These are phyloP conservation scores for Tetrapedia diversipes DNA, from an alignment of 2,888 invertebrate genomes.

Conservation along the genomic window DNA sequence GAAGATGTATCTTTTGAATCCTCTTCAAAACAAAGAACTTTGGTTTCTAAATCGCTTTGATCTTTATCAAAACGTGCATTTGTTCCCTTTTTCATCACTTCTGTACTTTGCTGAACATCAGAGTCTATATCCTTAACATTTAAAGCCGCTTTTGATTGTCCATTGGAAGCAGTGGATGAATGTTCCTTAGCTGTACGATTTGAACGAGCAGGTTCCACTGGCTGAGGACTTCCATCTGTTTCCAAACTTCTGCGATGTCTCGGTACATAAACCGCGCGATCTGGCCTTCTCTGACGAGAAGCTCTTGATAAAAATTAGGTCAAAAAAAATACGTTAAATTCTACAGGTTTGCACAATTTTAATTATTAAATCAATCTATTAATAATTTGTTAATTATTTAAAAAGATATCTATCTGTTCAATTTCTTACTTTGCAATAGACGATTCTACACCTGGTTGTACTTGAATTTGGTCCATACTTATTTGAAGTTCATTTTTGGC, in stretches of 20 bases:
- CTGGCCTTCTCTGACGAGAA: conserved; percentile 86
- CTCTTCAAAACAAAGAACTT: conserved; percentile 6
- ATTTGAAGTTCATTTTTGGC: conserved; percentile 62
- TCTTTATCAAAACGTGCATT: conserved; percentile 16
- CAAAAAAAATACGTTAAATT: neutral
- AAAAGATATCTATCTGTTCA: too few species aligned
- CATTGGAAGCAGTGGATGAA: conserved; percentile 19
- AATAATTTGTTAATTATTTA: too few species aligned
- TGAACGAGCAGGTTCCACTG: conserved; percentile 17
- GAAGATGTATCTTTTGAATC: conserved; percentile 18
- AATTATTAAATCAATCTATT: too few species aligned
- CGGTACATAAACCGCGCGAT: conserved; percentile 91
- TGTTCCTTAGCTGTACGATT: conserved; percentile 23
- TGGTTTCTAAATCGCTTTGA: neutral
- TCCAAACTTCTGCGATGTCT: conserved; percentile 84
- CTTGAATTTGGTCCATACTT: conserved; percentile 46
- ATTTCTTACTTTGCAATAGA: conserved; percentile 59
- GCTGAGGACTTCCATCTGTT: conserved; percentile 55
- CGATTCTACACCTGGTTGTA: conserved; percentile 45
- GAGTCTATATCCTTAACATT: conserved; percentile 32
- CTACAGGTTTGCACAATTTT: too few species aligned
- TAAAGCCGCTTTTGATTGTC: conserved; percentile 38
- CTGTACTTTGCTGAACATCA: conserved; percentile 16
- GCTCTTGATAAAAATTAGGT: conserved; percentile 60
- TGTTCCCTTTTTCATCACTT: conserved; percentile 32